A percentile compares a stretch with the other conserved stretches of the same genome.
Evolutionary conservation across 2,113 vertebrate species (phyloP).

Genomic region (Pedionomus torquatus): DNA sequence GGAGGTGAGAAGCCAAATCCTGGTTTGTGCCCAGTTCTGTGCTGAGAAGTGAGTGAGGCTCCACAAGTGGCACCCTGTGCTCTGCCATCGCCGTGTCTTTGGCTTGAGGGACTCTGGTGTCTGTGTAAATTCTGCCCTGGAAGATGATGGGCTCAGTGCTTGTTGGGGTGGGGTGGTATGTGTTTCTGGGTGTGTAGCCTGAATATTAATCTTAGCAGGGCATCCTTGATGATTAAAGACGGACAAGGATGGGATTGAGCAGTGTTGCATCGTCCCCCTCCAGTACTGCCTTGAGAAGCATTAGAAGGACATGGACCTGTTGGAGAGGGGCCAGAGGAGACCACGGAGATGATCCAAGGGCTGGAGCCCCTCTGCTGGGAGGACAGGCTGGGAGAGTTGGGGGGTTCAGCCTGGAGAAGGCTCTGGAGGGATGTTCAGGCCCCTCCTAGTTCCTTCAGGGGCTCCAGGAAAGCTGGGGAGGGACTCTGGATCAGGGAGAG

Average conservation of each 20-base stretch:
- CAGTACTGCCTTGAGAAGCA: no score
- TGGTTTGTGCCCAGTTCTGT: background rate
- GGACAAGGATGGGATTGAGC: background rate
- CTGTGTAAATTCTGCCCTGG: background rate
- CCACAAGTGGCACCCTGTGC: fast-evolving
- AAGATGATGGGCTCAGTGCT: background rate
- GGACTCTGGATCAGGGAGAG: no score
- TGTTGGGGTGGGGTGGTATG: background rate
- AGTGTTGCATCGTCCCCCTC: background rate
- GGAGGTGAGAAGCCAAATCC: background rate
- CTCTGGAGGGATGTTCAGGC: no score
- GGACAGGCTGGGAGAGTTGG: no score
- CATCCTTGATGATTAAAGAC: background rate
- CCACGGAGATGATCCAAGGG: no score
- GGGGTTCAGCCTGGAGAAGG: no score
- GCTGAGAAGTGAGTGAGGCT: background rate
- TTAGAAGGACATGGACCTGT: no score
- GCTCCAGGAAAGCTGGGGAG: no score
- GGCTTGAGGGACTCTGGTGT: background rate
- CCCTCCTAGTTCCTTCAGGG: no score
- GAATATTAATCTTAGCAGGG: background rate
- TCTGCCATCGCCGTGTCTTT: fast-evolving
- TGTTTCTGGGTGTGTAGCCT: background rate
- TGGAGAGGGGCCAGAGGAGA: no score
- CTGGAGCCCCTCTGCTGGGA: no score